Evolutionary conservation across 2,888 invertebrate species (phyloP).

Genomic region (Chrysolina americana): DNA sequence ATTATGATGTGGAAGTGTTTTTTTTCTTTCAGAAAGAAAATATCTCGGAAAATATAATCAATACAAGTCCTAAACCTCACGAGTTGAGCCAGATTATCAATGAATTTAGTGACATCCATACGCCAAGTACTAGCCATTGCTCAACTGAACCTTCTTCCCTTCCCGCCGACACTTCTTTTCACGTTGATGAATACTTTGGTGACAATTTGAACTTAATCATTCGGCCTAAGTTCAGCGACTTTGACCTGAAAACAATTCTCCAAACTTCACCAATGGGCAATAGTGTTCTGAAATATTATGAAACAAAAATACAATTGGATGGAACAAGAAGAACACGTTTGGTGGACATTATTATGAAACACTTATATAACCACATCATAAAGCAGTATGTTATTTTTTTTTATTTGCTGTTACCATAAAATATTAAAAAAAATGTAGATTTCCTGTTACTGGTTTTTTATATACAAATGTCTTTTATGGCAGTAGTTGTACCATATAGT

Average conservation of each 20-base stretch:
- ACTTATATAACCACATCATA: conserved; percentile 23
- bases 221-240: conserved; percentile 25
- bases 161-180: conserved; percentile 22
- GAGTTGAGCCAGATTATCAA: conserved; percentile 8
- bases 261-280: conserved; percentile 26
- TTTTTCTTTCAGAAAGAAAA: conserved; percentile 26
- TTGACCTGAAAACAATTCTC: conserved; percentile 27
- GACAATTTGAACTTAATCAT: conserved; percentile 22
- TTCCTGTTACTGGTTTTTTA: background rate
- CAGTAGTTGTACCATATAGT: conserved; percentile 3
- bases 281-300: conserved; percentile 27
- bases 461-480: conserved; percentile 9
- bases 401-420: conserved; percentile 5
- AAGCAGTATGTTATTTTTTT: conserved; percentile 14
- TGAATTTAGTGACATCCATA: conserved; percentile 24
- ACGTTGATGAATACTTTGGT: conserved; percentile 25
- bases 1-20: conserved; percentile 12
- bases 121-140: conserved; percentile 25
- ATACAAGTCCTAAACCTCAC: conserved; percentile 1
- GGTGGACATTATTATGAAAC: conserved; percentile 25
- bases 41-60: background rate
- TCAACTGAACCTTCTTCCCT: conserved; percentile 23
- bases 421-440: conserved; percentile 5
- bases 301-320: conserved; percentile 20
- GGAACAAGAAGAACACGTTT: conserved; percentile 26